Conservation (phyloP, 2,797 vertebrate species). For the Halcyon leucocephala region DNA sequence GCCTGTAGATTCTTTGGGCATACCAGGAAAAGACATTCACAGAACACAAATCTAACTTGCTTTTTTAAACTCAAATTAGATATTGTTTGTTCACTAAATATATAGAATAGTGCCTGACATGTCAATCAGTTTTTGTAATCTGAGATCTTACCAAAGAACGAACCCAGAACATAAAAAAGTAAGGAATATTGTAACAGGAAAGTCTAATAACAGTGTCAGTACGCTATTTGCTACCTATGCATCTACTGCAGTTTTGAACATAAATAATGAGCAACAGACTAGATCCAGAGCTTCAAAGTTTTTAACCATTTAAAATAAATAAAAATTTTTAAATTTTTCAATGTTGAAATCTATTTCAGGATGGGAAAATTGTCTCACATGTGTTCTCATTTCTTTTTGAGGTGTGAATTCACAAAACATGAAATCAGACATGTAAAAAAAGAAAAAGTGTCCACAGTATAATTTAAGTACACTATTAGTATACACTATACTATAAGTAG, state of each 20-base stretch:
- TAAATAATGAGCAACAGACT: neutral
- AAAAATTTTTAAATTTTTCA: too few relatives aligned
- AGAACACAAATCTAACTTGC: neutral
- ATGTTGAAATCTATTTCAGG: neutral
- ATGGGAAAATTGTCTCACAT: neutral
- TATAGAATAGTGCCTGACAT: neutral
- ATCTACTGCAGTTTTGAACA: neutral
- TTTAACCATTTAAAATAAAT: neutral
- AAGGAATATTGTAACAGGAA: neutral
- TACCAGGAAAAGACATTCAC: neutral
- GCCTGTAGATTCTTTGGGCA: neutral
- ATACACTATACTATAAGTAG: neutral
- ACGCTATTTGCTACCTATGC: neutral
- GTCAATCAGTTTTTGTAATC: neutral
- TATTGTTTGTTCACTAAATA: neutral
- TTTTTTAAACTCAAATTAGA: neutral
- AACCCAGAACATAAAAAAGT: neutral
- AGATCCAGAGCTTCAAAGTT: neutral
- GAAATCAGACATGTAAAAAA: neutral
- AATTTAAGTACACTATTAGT: neutral
- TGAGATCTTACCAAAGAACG: neutral
- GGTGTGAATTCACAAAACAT: neutral
- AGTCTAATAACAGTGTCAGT: neutral
- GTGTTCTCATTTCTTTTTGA: neutral
- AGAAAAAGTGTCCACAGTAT: neutral